These are phyloP conservation scores for Pogonocherus hispidulus DNA, from an alignment of 2,888 invertebrate species.

Conservation along the genomic window DNA sequence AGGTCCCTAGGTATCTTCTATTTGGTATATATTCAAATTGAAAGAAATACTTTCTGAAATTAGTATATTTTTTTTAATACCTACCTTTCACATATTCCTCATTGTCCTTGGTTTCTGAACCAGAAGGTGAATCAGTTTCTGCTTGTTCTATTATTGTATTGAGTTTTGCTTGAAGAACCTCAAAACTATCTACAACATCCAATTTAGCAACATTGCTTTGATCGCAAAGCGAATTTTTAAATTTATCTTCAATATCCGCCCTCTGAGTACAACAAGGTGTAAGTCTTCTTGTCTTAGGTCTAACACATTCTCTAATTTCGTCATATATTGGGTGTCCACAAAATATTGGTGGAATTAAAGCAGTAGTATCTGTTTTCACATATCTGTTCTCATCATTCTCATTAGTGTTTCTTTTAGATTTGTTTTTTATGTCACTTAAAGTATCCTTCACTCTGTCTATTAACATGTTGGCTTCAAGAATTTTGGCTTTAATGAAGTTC, in stretches of 20 bases:
- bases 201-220: slow-evolving; percentile 22
- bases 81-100: slow-evolving; percentile 4
- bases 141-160: slow-evolving; percentile 52
- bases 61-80: no score
- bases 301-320: background rate
- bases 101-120: slow-evolving; percentile 12
- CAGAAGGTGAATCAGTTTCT: slow-evolving; percentile 42
- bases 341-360: background rate
- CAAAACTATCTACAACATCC: slow-evolving; percentile 39
- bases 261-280: background rate
- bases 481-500: slow-evolving; percentile 49
- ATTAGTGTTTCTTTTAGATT: slow-evolving; percentile 17
- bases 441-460: slow-evolving; percentile 56
- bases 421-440: slow-evolving; percentile 52
- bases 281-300: slow-evolving; percentile 25
- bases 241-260: slow-evolving; percentile 19
- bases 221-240: slow-evolving; percentile 27
- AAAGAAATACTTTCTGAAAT: no score
- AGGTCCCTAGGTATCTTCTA: no score
- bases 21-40: no score
- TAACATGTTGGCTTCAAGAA: slow-evolving; percentile 56
- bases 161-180: slow-evolving; percentile 49
- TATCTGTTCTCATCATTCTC: background rate
- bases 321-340: background rate
- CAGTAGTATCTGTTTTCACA: background rate